These are phyloP conservation scores for Ectemnius lituratus DNA, from an alignment of 2,888 invertebrate genomes.

Conservation along the genomic window DNA sequence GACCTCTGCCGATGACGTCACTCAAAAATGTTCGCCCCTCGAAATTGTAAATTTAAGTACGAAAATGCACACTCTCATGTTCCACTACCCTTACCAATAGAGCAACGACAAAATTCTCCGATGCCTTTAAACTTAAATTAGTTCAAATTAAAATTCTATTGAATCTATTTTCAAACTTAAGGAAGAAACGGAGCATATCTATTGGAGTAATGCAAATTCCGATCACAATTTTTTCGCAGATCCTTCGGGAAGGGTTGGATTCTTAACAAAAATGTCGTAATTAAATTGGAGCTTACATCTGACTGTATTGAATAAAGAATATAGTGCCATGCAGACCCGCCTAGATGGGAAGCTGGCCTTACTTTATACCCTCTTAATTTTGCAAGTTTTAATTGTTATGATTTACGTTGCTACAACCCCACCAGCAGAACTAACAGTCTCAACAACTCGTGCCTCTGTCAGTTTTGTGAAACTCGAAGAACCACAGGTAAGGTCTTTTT, in stretches of 20 bases:
- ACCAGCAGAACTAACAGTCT: slow-evolving; percentile 62
- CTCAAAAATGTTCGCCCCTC: background rate
- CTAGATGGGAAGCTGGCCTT: slow-evolving; percentile 75
- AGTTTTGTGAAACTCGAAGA: slow-evolving; percentile 70
- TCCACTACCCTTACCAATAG: no score
- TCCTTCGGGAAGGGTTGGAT: slow-evolving; percentile 14
- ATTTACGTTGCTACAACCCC: slow-evolving; percentile 75
- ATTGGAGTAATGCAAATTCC: no score
- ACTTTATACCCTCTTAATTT: slow-evolving; percentile 73
- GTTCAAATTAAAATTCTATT: no score
- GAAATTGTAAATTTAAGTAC: no score
- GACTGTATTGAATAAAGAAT: slow-evolving; percentile 40
- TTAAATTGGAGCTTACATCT: slow-evolving; percentile 38
- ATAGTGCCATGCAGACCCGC: slow-evolving; percentile 74
- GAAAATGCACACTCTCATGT: no score
- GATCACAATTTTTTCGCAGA: background rate
- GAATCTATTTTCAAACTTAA: no score
- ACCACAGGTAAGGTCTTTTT: slow-evolving; percentile 43
- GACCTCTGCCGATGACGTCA: background rate
- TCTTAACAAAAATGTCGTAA: slow-evolving; percentile 40
- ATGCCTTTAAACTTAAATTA: no score
- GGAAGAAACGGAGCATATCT: no score
- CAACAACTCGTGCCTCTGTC: slow-evolving; percentile 66
- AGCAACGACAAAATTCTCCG: no score
- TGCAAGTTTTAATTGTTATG: slow-evolving; percentile 75